Evolutionary conservation across 2,113 vertebrate species (phyloP), one percentile per base, ranked within the genome.

Genomic region (Meleagris gallopavo): DNA sequence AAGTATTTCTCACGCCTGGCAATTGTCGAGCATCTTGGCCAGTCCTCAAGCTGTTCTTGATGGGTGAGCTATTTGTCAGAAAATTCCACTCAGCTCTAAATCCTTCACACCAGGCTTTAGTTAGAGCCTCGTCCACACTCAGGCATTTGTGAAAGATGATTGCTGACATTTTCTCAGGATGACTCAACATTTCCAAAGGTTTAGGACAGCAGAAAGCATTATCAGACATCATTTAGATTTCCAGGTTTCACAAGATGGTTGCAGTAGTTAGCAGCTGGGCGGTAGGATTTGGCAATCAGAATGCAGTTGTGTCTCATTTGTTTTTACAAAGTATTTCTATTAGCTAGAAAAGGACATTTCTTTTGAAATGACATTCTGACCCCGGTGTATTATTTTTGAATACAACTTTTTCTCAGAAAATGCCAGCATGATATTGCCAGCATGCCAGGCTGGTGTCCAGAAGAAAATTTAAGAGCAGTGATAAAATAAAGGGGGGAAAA

Each of bases 401-500:
- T 76, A 41, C 27, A 46, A 80, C 80, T 90, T 90, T 86, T 89
- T 83, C 77, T 88, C 76, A 91, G 70, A 86, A 93, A 78, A 83
- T 90, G 75, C 76, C 79, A 69, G 72, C 69, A 20, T 93, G 90
- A 17, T 61, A 62, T 66, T 91, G 82, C 84, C 69, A 86, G 64
- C n/a, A 13, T 80, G 91, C 75, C 94, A 93, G 66, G 21, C 66
- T 86, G 52, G 45, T 94, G 89, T 92, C 94, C 83, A 21, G 81
- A 76, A 48, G 85, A 94, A 93, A 94, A 94, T 92, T 97, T 95
- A 94, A 79, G 82, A 94, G 73, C 65, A 83, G 70, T 48, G 84
- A 78, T 94, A 85, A 96, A 97, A 92, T 14, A 38, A 50, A 91
- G 95, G 94, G 69, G 58, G 60, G 85, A 92, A 94, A 94, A 94